phyloP scores from a whole-genome alignment of 2,888 invertebrate species.

The Thyatira batis region DNA sequence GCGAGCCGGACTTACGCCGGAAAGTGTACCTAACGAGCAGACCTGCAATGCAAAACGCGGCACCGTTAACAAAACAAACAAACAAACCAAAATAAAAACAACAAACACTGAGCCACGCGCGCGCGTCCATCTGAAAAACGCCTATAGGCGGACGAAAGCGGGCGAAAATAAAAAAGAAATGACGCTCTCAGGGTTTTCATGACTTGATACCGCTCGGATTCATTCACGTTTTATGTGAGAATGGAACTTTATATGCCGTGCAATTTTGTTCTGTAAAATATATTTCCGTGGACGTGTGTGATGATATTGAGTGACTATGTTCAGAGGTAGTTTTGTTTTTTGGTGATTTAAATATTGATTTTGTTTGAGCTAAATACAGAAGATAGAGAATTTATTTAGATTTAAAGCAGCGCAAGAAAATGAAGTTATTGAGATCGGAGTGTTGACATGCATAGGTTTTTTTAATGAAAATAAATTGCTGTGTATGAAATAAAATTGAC shows the following conservation, averaged over 20 bases:
- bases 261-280: conserved; percentile 43
- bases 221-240: conserved; percentile 65
- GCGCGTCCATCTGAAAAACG: conserved; percentile 80
- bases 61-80: conserved; percentile 80
- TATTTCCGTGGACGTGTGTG: conserved; percentile 47
- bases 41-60: conserved; percentile 83
- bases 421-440: conserved; percentile 10
- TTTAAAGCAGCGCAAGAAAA: conserved; percentile 17
- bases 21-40: conserved; percentile 84
- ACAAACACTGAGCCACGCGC: conserved; percentile 62
- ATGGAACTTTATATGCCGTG: conserved; percentile 54
- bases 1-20: conserved; percentile 82
- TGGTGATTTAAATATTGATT: conserved; percentile 33
- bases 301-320: conserved; percentile 43
- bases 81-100: conserved; percentile 68
- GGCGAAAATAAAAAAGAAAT: conserved; percentile 66
- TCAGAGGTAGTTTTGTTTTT: too few species aligned
- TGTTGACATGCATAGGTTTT: conserved; percentile 14
- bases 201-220: conserved; percentile 67
- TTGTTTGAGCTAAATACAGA: conserved; percentile 69
- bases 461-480: neutral
- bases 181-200: conserved; percentile 66
- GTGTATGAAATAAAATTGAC: conserved; percentile 39
- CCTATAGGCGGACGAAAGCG: conserved; percentile 76
- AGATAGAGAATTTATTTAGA: conserved; percentile 29